These are phyloP conservation scores for Neofelis nebulosa DNA, from an alignment of 2,113 vertebrate species.

Conservation along the genomic window DNA sequence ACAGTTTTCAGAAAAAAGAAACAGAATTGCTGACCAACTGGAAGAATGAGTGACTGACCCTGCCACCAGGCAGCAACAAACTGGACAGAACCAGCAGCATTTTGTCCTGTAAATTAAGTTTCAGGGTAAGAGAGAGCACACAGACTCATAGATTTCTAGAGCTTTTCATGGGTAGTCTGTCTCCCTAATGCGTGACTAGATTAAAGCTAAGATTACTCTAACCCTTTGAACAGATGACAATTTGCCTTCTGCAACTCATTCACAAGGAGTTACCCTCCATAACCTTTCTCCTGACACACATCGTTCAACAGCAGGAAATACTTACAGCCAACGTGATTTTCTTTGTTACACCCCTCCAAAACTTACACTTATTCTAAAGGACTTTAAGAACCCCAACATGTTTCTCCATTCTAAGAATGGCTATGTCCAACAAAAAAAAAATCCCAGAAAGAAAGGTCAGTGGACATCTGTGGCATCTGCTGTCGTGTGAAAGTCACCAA, in stretches of 20 bases:
- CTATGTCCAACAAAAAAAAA: neutral
- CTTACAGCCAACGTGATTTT: neutral
- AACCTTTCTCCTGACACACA: neutral
- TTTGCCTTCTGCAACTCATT: neutral
- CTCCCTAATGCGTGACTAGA: neutral
- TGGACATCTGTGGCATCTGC: neutral
- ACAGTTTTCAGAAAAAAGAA: neutral
- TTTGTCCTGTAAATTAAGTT: neutral
- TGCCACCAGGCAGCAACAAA: neutral
- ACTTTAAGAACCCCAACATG: neutral
- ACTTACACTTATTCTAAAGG: neutral
- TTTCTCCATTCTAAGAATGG: constrained; percentile 8
- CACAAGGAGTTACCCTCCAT: neutral
- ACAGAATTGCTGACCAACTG: neutral
- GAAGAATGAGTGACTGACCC: neutral
- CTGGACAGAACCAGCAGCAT: neutral
- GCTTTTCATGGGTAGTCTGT: neutral
- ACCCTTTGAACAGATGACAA: neutral
- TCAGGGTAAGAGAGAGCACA: neutral
- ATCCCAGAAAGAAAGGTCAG: constrained; percentile 4
- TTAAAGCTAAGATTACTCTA: neutral
- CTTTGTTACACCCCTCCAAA: neutral
- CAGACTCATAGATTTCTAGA: neutral
- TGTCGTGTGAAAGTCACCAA: neutral
- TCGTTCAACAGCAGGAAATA: neutral